Base-by-base conservation (phyloP, 2,113 vertebrate genomes). In the Cephalopterus ornatus region DNA sequence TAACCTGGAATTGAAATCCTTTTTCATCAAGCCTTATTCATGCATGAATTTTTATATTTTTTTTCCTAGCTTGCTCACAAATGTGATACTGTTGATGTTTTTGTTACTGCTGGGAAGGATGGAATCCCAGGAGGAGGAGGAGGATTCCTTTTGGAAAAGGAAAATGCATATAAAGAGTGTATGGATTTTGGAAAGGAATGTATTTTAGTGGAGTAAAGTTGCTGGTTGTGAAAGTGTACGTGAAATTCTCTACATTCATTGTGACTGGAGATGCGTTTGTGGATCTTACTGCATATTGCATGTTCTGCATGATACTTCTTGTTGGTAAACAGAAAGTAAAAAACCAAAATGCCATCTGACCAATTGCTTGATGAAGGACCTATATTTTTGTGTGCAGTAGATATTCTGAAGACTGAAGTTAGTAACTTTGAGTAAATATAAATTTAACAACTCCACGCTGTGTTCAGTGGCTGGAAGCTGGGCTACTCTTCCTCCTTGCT, bases 51-150 rank as follows among this genome's bases (percentile, higher is more conserved):
- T 63, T 83, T 78, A 2, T 41, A 8, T 63, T 39, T 74, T 79
- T 92, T 92, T 93, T 89, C 37, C 41, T 88, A 90, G 88, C 76
- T 94, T 71, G 19, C 67, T 92, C n/a, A 88, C 30, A 73, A 59
- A 59, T 71, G 35, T 49, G 46, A 50, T 84, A n/a, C 55, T 91
- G 35, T 86, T 91, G 61, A 13, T 94, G 35, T 56, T 92, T 73
- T 59, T 92, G 59, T 88, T 80, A 58, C 39, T 79, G 35, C 78
- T 95, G 71, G 63, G 84, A 88, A 80, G 46, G 71, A 33, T 88
- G 71, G 67, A 79, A 44, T 90, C 63, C 71, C 71, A 50, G 68
- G 46, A 88, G 59, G 32, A 93, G 26, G 39, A 24, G 59, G 24
- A 93, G 27, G 35, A 24, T 78, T 82, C 26, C 50, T 82, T 87